Conservation (phyloP, 2,888 invertebrate genomes). For the Chrysolina haemoptera region DNA sequence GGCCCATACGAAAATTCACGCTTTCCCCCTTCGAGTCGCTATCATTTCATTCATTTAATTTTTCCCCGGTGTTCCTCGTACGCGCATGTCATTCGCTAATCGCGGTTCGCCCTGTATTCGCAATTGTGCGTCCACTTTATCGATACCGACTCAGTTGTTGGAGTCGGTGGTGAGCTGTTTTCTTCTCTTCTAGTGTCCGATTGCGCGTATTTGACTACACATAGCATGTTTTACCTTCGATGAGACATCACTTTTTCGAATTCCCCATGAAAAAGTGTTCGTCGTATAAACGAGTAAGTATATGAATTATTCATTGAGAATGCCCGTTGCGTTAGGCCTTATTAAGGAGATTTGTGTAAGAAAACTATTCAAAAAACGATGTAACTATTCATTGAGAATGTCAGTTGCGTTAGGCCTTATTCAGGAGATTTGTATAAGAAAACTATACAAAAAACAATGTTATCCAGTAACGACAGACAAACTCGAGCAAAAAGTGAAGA, state of each 20-base stretch:
- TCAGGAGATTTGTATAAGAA: too few species aligned
- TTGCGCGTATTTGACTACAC: not conserved
- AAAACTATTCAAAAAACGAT: too few species aligned
- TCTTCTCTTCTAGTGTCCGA: not conserved
- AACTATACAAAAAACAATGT: too few species aligned
- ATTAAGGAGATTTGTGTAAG: not conserved
- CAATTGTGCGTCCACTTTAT: conserved; percentile 14
- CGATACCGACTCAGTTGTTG: not conserved
- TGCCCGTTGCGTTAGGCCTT: not conserved
- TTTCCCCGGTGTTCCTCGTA: not conserved
- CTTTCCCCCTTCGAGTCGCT: not conserved
- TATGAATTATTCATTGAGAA: not conserved
- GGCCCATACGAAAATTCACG: not conserved
- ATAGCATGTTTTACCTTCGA: conserved; percentile 12
- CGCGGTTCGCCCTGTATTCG: conserved; percentile 16
- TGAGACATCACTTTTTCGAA: conserved; percentile 22
- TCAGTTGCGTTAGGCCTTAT: too few species aligned
- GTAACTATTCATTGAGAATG: too few species aligned
- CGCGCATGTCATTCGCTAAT: not conserved
- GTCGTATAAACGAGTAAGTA: not conserved
- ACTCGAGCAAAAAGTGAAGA: too few species aligned
- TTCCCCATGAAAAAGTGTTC: conserved; percentile 14
- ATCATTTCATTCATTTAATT: not conserved
- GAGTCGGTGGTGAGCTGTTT: conserved; percentile 3
- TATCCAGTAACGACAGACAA: too few species aligned